Conservation (phyloP, 2,797 vertebrate genomes). For the Glossophaga mutica region DNA sequence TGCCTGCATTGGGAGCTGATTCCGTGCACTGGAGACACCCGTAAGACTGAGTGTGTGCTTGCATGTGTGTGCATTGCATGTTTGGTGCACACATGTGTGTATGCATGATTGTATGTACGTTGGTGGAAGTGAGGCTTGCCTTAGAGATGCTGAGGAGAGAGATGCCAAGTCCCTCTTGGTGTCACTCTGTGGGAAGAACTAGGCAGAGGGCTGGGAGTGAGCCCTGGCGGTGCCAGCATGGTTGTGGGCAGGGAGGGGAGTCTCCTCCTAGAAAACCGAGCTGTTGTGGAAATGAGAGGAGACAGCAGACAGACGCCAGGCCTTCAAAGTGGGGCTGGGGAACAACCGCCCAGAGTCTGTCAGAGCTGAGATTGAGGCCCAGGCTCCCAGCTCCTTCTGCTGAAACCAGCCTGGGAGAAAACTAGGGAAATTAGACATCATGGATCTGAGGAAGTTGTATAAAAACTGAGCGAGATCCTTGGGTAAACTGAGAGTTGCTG, state of each 20-base stretch:
- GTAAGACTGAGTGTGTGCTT: neutral
- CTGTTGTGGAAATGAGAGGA: neutral
- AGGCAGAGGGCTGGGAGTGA: neutral
- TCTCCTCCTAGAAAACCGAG: neutral
- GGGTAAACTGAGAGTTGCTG: neutral
- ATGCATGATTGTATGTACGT: neutral
- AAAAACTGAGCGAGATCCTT: neutral
- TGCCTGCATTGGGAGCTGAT: neutral
- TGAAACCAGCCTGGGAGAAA: neutral
- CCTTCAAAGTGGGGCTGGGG: neutral
- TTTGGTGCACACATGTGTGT: accelerated
- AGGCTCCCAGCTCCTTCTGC: neutral
- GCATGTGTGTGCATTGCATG: accelerated
- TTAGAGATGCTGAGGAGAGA: neutral
- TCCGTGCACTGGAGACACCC: neutral
- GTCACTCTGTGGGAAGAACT: neutral
- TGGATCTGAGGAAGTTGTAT: neutral
- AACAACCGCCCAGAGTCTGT: neutral
- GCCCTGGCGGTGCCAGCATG: neutral
- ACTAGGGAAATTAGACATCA: neutral
- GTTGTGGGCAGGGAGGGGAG: neutral
- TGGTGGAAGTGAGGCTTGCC: neutral
- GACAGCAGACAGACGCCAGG: neutral
- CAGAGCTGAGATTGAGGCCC: neutral
- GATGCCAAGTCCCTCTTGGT: neutral